Conservation (phyloP, 2,888 invertebrate genomes). For the Lutraria lutraria region DNA sequence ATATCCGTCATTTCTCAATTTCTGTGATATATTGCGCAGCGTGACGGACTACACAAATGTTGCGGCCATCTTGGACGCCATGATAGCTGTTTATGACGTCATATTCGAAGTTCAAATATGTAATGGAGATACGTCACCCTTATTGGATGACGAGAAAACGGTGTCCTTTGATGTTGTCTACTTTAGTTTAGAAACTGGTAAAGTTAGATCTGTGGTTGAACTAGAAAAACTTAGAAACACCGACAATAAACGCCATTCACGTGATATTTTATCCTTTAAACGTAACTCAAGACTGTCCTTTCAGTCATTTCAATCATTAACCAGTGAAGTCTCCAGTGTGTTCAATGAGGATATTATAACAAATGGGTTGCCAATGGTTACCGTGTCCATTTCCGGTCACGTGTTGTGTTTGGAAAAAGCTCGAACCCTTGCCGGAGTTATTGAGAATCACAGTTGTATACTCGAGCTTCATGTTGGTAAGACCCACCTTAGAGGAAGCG, state of each 20-base stretch:
- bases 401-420: slow-evolving; percentile 78
- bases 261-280: slow-evolving; percentile 72
- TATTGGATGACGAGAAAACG: slow-evolving; percentile 81
- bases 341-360: slow-evolving; percentile 72
- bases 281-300: slow-evolving; percentile 77
- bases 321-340: slow-evolving; percentile 69
- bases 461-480: slow-evolving; percentile 84
- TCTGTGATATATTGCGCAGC: slow-evolving; percentile 79
- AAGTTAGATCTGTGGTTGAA: slow-evolving; percentile 81
- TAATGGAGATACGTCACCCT: slow-evolving; percentile 68
- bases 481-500: slow-evolving; percentile 80
- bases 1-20: slow-evolving; percentile 75
- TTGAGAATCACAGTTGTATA: slow-evolving; percentile 80
- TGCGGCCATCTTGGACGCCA: slow-evolving; percentile 79
- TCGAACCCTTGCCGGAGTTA: slow-evolving; percentile 75
- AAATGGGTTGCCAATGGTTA: slow-evolving; percentile 82
- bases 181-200: slow-evolving; percentile 78
- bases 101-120: slow-evolving; percentile 76
- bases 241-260: slow-evolving; percentile 70
- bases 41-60: slow-evolving; percentile 77
- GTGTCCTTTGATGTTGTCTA: slow-evolving; percentile 84
- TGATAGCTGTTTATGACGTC: slow-evolving; percentile 81
- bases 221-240: slow-evolving; percentile 78
- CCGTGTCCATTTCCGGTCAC: slow-evolving; percentile 83
- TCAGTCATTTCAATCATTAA: slow-evolving; percentile 71